Evolutionary conservation across 1,140 invertebrate genomes (phyloP).

Genomic region (Drosophila kikkawai): DNA sequence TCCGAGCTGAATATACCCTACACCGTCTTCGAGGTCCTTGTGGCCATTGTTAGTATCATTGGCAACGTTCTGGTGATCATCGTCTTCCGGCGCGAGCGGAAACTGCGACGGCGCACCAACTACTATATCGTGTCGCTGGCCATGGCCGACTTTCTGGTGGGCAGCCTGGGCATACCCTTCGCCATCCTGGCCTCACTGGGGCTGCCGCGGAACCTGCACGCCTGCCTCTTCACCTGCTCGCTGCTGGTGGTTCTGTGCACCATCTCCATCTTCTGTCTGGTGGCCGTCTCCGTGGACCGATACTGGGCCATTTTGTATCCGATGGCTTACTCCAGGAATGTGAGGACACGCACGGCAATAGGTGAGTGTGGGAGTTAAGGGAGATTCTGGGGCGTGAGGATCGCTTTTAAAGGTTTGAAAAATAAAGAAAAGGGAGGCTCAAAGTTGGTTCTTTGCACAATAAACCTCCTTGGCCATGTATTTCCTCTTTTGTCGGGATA

Average conservation of each 20-base stretch:
- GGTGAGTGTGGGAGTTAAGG: conserved; percentile 88
- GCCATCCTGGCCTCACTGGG: conserved; percentile 91
- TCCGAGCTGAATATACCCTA: conserved; percentile 80
- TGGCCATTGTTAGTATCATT: conserved; percentile 92
- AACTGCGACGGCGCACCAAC: conserved; percentile 92
- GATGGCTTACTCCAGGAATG: conserved; percentile 94
- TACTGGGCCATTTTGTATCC: conserved; percentile 97
- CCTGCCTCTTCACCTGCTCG: conserved; percentile 95
- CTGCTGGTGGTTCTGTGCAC: conserved; percentile 95
- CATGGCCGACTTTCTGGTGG: conserved; percentile 93
- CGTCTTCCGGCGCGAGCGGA: conserved; percentile 91
- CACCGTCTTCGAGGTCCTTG: conserved; percentile 90
- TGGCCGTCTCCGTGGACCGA: conserved; percentile 95
- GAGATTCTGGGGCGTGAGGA: too few species aligned
- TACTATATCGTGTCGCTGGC: conserved; percentile 96
- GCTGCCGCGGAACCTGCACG: conserved; percentile 91
- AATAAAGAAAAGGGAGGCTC: neutral
- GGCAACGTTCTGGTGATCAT: conserved; percentile 94
- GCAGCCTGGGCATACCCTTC: conserved; percentile 92
- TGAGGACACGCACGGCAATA: conserved; percentile 92
- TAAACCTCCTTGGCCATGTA: neutral
- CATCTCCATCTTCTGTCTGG: conserved; percentile 95
- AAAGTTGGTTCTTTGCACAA: neutral
- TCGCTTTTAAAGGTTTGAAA: neutral
- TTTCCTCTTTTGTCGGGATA: neutral